These are phyloP conservation scores for Pseudocheirus occidentalis DNA, from an alignment of 2,797 vertebrate genomes.

Conservation along the genomic window DNA sequence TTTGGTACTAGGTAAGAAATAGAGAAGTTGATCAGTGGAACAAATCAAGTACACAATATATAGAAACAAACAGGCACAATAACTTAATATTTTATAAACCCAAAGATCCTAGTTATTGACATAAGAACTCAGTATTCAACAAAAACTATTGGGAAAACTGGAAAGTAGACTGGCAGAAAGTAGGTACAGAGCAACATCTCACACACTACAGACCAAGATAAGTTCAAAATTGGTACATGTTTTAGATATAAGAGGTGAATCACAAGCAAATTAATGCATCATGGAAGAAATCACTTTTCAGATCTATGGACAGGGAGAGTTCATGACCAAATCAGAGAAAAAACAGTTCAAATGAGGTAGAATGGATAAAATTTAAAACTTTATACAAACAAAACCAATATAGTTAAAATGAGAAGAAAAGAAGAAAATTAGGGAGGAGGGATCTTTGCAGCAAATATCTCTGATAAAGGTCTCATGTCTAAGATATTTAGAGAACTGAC, in stretches of 20 bases:
- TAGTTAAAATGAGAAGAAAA: background rate
- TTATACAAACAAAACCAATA: background rate
- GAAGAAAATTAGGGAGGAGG: background rate
- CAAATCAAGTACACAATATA: too few relatives aligned
- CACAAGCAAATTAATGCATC: background rate
- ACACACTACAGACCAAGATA: background rate
- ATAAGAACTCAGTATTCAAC: background rate
- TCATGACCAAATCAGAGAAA: background rate
- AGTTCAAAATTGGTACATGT: background rate
- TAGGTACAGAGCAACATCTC: background rate
- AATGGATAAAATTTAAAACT: background rate
- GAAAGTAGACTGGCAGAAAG: background rate
- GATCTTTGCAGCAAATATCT: background rate
- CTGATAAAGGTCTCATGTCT: background rate
- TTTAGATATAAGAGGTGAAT: background rate
- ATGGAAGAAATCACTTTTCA: background rate
- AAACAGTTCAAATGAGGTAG: background rate
- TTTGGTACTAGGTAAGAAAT: too few relatives aligned
- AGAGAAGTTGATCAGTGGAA: too few relatives aligned
- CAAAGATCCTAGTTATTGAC: background rate
- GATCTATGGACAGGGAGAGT: background rate
- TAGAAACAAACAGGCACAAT: too few relatives aligned
- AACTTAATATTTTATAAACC: background rate
- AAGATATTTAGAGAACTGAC: background rate
- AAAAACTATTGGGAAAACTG: background rate